phyloP scores from a whole-genome alignment of 2,888 invertebrate genomes.

The Baccha elongata region DNA sequence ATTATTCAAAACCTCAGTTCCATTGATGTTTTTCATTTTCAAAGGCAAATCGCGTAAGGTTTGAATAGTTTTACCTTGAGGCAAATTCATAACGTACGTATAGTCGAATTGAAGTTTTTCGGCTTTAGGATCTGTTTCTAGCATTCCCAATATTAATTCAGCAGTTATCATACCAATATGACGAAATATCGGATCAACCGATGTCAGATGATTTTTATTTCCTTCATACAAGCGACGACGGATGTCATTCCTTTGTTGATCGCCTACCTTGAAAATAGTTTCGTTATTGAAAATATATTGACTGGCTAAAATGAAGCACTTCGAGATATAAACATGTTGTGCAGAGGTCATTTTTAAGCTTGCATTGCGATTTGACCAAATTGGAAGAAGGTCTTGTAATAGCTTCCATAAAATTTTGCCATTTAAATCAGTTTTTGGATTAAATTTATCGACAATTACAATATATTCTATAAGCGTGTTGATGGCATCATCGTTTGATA shows the following conservation, averaged over 20 bases:
- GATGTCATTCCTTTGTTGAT: slow-evolving; percentile 73
- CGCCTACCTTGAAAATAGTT: slow-evolving; percentile 64
- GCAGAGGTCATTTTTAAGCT: slow-evolving; percentile 86
- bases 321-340: slow-evolving; percentile 88
- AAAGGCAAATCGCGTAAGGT: slow-evolving; percentile 80
- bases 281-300: slow-evolving; percentile 81
- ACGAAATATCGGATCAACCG: slow-evolving; percentile 85
- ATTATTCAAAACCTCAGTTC: slow-evolving; percentile 13
- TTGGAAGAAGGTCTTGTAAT: slow-evolving; percentile 83
- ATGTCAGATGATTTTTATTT: slow-evolving; percentile 87
- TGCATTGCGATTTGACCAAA: slow-evolving; percentile 88
- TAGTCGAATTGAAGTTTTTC: slow-evolving; percentile 88
- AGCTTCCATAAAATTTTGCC: slow-evolving; percentile 55
- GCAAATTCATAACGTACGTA: slow-evolving; percentile 83
- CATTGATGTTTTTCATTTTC: slow-evolving; percentile 5
- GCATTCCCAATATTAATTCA: slow-evolving; percentile 85
- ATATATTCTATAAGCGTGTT: slow-evolving; percentile 86
- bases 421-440: slow-evolving; percentile 71
- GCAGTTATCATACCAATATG: slow-evolving; percentile 89
- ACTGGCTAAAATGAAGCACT: slow-evolving; percentile 85
- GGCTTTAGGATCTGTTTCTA: slow-evolving; percentile 81
- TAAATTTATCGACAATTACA: slow-evolving; percentile 79
- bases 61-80: slow-evolving; percentile 83
- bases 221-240: slow-evolving; percentile 85
- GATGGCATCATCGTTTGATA: slow-evolving; percentile 83